phyloP scores from a whole-genome alignment of 2,888 invertebrate genomes.

The Linnaemya tessellans region DNA sequence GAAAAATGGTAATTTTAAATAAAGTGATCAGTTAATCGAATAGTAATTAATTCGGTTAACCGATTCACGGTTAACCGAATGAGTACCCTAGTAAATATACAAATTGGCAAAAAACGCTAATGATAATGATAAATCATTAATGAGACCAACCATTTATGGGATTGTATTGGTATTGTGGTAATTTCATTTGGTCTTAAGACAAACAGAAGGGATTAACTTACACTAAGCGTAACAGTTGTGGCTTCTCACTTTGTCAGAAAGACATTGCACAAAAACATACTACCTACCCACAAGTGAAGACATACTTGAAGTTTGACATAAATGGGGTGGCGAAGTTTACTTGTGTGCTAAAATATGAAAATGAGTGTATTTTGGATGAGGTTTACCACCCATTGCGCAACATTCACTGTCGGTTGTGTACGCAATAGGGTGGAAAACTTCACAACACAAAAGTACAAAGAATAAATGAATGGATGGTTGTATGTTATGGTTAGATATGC shows the following conservation, averaged over 20 bases:
- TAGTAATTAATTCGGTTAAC: too few species aligned
- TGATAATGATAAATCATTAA: too few species aligned
- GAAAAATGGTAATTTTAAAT: too few species aligned
- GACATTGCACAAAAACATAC: constrained; percentile 49
- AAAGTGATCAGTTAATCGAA: too few species aligned
- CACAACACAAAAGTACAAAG: constrained; percentile 64
- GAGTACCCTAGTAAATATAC: too few species aligned
- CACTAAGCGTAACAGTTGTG: constrained; percentile 82
- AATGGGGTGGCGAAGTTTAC: constrained; percentile 59
- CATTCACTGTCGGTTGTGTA: constrained; percentile 73
- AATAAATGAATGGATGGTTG: constrained; percentile 74
- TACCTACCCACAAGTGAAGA: constrained; percentile 60
- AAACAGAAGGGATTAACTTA: constrained; percentile 77
- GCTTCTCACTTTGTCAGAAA: constrained; percentile 81
- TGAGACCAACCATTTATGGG: constrained; percentile 55
- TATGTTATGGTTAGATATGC: constrained; percentile 51
- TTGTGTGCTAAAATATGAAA: constrained; percentile 23
- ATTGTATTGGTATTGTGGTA: constrained; percentile 58
- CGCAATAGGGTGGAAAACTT: constrained; percentile 82
- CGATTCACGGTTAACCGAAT: too few species aligned
- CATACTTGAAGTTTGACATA: not conserved
- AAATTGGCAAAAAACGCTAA: not conserved
- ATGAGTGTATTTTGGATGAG: constrained; percentile 21
- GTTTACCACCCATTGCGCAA: constrained; percentile 64
- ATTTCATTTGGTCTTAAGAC: constrained; percentile 53